Base-by-base conservation (phyloP, 2,113 vertebrate species). In the Ivindomyrus marchei region DNA sequence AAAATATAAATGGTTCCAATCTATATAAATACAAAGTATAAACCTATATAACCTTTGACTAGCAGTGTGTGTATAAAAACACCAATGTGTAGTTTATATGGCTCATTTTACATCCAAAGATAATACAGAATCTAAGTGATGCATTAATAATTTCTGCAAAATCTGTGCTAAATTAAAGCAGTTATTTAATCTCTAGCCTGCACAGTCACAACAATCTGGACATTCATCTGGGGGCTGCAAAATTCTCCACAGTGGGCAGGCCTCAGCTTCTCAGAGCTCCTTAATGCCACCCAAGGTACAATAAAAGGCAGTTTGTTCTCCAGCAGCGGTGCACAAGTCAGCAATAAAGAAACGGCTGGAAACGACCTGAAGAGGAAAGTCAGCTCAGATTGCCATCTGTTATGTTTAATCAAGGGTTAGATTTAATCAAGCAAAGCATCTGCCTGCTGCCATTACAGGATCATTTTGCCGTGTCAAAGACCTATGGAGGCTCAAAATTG, bases 381-480 rank as follows among this genome's bases (percentile, higher is more conserved):
- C 6, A 47, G 49, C 47, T 66, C 56, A 31, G 62, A 77, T n/a
- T 27, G 27, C 70, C 88, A 89, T 47, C 88, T 89, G 46, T 83
- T 83, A 46, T 39, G 47, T 80, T 89, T 80, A 89, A 87, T 87
- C 85, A 87, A 53, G 85, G 49, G 85, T 87, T 87, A 36, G 47
- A 87, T 52, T 31, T 83, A 58, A 58, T 84, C 36, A 45, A 84
- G 49, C 52, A 36, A 52, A 83, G 50, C 36, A 45, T 84, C 89
- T 85, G 77, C n/a, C 46, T 84, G n/a, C 47, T 50, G 15, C 27
- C 36, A 62, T 77, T n/a, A 31, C 13, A 27, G 86, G 4, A 77
- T 89, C 66, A 42, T 87, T 56, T 19, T 39, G 31, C 21, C n/a
- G 19, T 36, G 89, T 85, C 50, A 42, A 84, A 85, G 49, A n/a